Conservation (phyloP, 1,140 invertebrate species). For the Drosophila lowei region DNA sequence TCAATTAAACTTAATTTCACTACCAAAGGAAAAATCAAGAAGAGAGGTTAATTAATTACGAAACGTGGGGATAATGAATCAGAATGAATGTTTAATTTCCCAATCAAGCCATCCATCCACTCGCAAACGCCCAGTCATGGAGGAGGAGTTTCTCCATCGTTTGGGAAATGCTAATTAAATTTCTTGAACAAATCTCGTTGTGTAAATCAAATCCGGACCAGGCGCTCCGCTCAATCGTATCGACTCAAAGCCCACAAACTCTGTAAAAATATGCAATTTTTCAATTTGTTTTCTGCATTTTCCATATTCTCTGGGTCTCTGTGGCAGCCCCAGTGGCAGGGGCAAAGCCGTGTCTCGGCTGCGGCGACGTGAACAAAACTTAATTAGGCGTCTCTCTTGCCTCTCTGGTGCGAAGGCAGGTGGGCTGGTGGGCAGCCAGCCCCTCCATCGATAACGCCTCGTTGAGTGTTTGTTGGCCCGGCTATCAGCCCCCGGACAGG, state of each 20-base stretch:
- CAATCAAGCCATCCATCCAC: slow-evolving; percentile 1
- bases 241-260: slow-evolving; percentile 7
- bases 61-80: slow-evolving; percentile 16
- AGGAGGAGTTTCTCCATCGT: background rate
- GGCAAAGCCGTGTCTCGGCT: slow-evolving; percentile 4
- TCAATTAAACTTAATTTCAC: slow-evolving; percentile 42
- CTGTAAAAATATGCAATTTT: slow-evolving; percentile 20
- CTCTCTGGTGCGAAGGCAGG: slow-evolving; percentile 3
- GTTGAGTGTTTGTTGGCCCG: slow-evolving; percentile 20
- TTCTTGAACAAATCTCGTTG: slow-evolving; percentile 1
- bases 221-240: background rate
- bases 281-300: slow-evolving; percentile 35
- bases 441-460: slow-evolving; percentile 31
- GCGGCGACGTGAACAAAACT: slow-evolving; percentile 13
- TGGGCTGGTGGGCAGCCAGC: slow-evolving; percentile 33
- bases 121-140: slow-evolving; percentile 33
- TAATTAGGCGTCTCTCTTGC: slow-evolving; percentile 54
- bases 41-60: slow-evolving; percentile 27
- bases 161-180: slow-evolving; percentile 1
- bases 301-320: slow-evolving; percentile 35
- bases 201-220: slow-evolving; percentile 4
- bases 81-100: slow-evolving; percentile 25
- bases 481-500: slow-evolving; percentile 5
- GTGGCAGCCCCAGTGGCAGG: background rate
- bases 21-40: slow-evolving; percentile 6